Evolutionary conservation across 2,888 invertebrate genomes (phyloP).

Genomic region (Lissocephala sabroskyi): DNA sequence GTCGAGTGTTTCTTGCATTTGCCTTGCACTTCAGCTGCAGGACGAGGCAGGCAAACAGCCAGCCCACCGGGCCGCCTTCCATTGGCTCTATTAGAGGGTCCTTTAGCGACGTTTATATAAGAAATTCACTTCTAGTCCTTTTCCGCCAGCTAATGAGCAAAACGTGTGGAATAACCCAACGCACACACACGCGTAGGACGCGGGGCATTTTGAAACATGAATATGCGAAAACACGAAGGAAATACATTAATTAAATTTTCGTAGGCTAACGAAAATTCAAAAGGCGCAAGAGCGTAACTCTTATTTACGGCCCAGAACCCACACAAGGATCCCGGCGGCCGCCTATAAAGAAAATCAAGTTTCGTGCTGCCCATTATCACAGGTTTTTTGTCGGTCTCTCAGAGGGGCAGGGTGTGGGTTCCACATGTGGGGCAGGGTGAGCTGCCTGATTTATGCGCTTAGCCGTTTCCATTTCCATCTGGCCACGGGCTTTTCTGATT

Average conservation of each 20-base stretch:
- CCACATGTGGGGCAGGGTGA: no score
- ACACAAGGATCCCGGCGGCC: constrained; percentile 8
- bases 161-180: constrained; percentile 37
- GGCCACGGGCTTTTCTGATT: constrained; percentile 36
- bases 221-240: constrained; percentile 63
- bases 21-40: constrained; percentile 33
- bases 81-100: constrained; percentile 29
- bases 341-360: constrained; percentile 34
- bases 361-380: constrained; percentile 34
- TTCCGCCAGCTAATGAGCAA: constrained; percentile 53
- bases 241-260: constrained; percentile 61
- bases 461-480: background rate
- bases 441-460: constrained; percentile 3
- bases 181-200: constrained; percentile 26
- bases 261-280: constrained; percentile 33
- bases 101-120: constrained; percentile 53
- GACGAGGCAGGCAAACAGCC: constrained; percentile 9
- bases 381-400: constrained; percentile 3
- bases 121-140: background rate
- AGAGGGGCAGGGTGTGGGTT: no score
- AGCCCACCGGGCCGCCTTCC: background rate
- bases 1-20: constrained; percentile 9
- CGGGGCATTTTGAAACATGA: constrained; percentile 43
- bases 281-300: constrained; percentile 44
- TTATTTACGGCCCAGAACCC: constrained; percentile 32